Base-by-base conservation (phyloP, 2,888 invertebrate species). In the Papilio elwesi region DNA sequence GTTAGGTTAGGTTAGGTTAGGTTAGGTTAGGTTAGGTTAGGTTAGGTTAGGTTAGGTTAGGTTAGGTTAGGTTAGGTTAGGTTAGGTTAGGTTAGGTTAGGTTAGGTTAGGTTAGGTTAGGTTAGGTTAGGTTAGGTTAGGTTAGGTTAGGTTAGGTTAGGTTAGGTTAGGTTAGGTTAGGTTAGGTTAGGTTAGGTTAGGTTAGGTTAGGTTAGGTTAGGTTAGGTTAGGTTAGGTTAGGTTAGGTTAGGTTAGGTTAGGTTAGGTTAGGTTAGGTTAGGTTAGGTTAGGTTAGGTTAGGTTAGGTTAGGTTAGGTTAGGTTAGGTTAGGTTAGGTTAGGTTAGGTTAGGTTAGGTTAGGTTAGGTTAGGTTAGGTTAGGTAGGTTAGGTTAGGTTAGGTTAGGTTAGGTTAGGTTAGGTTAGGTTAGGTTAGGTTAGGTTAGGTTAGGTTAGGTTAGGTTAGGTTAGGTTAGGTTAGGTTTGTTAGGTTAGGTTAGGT, bases 151-250 rank as follows among this genome's bases (percentile, higher is more conserved):
- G 70, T 70, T 59, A 70, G 70, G 70, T 70, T 70, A 70, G 70
- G 70, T 64, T 70, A 70, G 70, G 70, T 70, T 70, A 70, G 70
- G 70, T 70, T 70, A 70, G 70, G 70, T 64, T 70, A 70, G 70
- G 70, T 70, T 70, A 70, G 70, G 70, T 70, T 70, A 70, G 73
- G 63, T 68, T 73, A 68, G 73, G 73, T 73, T 68, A 69, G 73
- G 73, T 73, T 73, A 68, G 68, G 73, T 73, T 68, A 52, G 52
- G 52, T 52, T 52, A 52, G 52, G 52, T 52, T 52, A 52, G 52
- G 52, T 52, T 52, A n/a, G 52, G 52, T 52, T 52, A 52, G 52
- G 52, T 52, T 52, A 52, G 52, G 52, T 52, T 52, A 52, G 52
- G 52, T 52, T 52, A 52, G 52, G 52, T 52, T 52, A 52, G 52